Evolutionary conservation across 2,113 vertebrate genomes (phyloP).

Genomic region (Burhinus bistriatus): DNA sequence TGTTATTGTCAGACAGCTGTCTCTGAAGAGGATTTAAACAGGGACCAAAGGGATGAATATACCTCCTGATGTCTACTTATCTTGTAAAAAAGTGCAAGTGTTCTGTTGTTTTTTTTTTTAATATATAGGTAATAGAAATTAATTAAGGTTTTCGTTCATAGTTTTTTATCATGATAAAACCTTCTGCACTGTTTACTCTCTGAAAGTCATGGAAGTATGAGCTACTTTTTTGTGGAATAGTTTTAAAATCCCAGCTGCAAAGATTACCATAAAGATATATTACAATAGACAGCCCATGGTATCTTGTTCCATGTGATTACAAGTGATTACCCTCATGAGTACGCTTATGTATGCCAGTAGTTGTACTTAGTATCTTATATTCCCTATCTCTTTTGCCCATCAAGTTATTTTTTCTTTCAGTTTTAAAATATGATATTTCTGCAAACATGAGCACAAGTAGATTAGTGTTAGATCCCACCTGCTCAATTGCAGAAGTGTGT

Average conservation of each 20-base stretch:
- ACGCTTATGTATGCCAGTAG: not conserved
- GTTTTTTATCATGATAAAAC: not conserved
- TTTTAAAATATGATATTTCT: not conserved
- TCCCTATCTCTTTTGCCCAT: not conserved
- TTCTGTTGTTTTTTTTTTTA: not conserved
- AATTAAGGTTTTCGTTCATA: accelerated
- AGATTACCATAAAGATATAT: not conserved
- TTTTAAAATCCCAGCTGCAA: not conserved
- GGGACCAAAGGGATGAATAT: not conserved
- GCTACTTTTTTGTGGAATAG: not conserved
- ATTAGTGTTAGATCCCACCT: not conserved
- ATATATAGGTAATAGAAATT: not conserved
- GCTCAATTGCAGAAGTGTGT: not conserved
- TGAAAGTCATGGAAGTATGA: not conserved
- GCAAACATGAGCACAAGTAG: not conserved
- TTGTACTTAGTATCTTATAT: not conserved
- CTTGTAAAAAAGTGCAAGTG: not conserved
- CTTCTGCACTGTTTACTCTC: not conserved
- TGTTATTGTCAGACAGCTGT: not conserved
- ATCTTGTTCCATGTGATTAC: not conserved
- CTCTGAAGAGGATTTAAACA: not conserved
- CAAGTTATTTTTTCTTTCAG: not conserved
- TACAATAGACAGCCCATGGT: not conserved
- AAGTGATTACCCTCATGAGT: not conserved
- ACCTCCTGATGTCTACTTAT: not conserved